Conservation (phyloP, 1,140 invertebrate species). For the Pectinophora gossypiella region DNA sequence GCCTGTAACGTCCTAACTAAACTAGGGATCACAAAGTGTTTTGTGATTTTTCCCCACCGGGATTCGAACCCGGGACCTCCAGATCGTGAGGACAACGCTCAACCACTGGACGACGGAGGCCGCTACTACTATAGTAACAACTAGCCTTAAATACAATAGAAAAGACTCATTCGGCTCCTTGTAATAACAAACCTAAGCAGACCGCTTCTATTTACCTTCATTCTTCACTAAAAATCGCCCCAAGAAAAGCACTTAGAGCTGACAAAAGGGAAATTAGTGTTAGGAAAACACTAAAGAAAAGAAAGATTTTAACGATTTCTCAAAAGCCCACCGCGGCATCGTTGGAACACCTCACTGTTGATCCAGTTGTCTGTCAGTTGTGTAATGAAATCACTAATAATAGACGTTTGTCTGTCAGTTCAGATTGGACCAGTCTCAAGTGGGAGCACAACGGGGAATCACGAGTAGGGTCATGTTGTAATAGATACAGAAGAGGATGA, state of each 20-base stretch:
- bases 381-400: slow-evolving; percentile 13
- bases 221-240: too few species aligned
- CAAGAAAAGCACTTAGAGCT: not conserved
- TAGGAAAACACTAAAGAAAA: not conserved
- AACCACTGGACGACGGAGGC: too few species aligned
- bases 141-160: too few species aligned
- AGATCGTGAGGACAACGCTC: too few species aligned
- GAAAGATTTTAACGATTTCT: not conserved
- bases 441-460: not conserved
- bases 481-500: not conserved
- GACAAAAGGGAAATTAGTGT: not conserved
- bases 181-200: too few species aligned
- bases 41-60: too few species aligned
- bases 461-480: not conserved
- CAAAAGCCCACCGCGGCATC: not conserved
- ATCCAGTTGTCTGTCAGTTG: slow-evolving; percentile 15
- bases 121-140: too few species aligned
- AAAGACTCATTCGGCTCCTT: too few species aligned
- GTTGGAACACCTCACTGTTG: slow-evolving; percentile 18
- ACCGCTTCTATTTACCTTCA: too few species aligned
- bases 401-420: slow-evolving; percentile 1
- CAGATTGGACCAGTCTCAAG: slow-evolving; percentile 3
- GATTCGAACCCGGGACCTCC: too few species aligned
- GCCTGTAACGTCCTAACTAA: too few species aligned
- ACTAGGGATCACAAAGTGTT: too few species aligned